phyloP scores from a whole-genome alignment of 2,888 invertebrate genomes.

The Atethmia centrago region DNA sequence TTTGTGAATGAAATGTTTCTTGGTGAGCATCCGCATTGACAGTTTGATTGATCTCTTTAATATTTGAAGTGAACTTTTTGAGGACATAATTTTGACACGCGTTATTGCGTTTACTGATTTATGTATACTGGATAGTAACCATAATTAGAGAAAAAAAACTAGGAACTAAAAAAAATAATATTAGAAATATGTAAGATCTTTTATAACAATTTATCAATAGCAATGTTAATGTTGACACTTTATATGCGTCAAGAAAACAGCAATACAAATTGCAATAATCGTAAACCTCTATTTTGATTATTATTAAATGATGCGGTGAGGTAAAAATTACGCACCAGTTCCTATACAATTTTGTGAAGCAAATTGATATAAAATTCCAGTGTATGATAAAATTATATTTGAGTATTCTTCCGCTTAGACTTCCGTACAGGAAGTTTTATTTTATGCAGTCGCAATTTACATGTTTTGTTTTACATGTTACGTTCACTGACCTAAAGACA shows the following conservation, averaged over 20 bases:
- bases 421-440: constrained; percentile 34
- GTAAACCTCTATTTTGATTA: constrained; percentile 30
- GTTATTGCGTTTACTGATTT: not conserved
- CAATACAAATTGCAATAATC: constrained; percentile 23
- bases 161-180: not conserved
- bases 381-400: not conserved
- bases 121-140: not conserved
- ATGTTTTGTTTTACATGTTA: not conserved
- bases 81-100: constrained; percentile 33
- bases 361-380: constrained; percentile 31
- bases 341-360: constrained; percentile 27
- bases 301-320: constrained; percentile 27
- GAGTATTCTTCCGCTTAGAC: constrained; percentile 12
- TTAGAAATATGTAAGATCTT: not conserved
- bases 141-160: not conserved
- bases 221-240: not conserved
- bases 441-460: not conserved
- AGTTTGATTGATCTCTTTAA: constrained; percentile 38
- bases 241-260: constrained; percentile 24
- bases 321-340: constrained; percentile 14
- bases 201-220: not conserved
- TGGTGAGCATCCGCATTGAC: constrained; percentile 54
- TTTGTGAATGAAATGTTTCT: constrained; percentile 72
- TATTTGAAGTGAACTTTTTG: constrained; percentile 31
- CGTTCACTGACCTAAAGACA: not conserved